Conservation (phyloP, 2,113 vertebrate genomes). For the Platysternon megacephalum region DNA sequence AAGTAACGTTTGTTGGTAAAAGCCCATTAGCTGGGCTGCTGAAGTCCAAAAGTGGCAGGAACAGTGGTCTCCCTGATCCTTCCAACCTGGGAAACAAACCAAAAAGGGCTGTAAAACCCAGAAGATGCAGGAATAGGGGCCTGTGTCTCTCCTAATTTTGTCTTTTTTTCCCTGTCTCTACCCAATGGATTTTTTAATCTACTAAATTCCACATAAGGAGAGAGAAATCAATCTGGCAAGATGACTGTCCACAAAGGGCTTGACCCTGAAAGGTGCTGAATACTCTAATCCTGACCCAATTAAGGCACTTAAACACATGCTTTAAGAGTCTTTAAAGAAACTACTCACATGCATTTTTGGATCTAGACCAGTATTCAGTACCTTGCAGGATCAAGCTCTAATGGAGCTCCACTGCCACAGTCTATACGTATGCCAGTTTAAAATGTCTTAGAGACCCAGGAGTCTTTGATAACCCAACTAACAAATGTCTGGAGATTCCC, state of each 20-base stretch:
- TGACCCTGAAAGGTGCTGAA: background rate
- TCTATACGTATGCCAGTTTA: background rate
- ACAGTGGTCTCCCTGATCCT: too few relatives aligned
- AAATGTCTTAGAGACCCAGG: background rate
- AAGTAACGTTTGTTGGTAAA: too few relatives aligned
- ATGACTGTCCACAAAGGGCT: background rate
- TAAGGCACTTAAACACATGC: background rate
- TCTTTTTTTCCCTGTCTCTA: background rate
- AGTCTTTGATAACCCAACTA: background rate
- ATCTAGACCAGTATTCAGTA: background rate
- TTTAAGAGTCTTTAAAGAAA: background rate
- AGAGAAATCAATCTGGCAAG: background rate
- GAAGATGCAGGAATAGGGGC: too few relatives aligned
- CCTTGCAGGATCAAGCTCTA: background rate
- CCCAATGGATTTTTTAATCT: background rate
- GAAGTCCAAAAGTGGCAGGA: too few relatives aligned
- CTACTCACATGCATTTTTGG: background rate
- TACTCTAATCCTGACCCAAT: background rate
- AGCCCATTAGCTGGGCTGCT: too few relatives aligned
- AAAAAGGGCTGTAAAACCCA: too few relatives aligned
- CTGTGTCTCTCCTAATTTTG: too few relatives aligned
- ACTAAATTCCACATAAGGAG: background rate
- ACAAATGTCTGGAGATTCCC: conserved; percentile 5
- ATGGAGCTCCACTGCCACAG: background rate
- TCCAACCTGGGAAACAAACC: too few relatives aligned